Evolutionary conservation across 2,113 vertebrate species (phyloP), one percentile per base, ranked within the genome.

Genomic region (Leptosomus discolor): DNA sequence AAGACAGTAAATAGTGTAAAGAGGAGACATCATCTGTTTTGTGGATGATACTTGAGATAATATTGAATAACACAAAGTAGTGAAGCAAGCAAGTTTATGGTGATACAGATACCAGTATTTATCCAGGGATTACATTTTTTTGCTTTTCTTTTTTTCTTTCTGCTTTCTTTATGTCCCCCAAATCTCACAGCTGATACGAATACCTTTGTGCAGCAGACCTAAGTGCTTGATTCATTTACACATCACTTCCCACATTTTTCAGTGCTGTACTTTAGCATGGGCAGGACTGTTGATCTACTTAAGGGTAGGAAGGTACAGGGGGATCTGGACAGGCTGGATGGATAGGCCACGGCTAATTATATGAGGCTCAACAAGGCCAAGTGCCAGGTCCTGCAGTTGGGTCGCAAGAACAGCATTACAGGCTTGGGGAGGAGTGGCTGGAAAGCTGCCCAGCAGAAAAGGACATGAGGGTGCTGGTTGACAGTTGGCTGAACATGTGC

Each of bases 391-490:
- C 53, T 61, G 17, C 8, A 2, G 12, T 8, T 29, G 8, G 4
- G n/a, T 81, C 27, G 22, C 24, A 67, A 19, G 17, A 23, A 43
- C 4, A n/a, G 26, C 17, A 8, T 6, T 92, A 17, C 8, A 60
- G 29, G 12, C 6, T 5, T 11, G n/a, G 9, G 10, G 9, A 41
- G 19, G 36, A 51, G 30, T 21, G 24, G 1, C 8, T 74, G 15
- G n/a, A 54, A 81, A 68, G 5, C 5, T 54, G 39, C 21, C 5
- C 2, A 1, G 14, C 0, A 3, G 17, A 36, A 36, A 74, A 80
- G 6, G 12, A 12, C 24, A 6, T 15, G 2, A 2, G 5, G 3
- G 1, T 65, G 16, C 20, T 73, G 34, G 5, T 22, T 3, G 4
- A 39, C 12, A 46, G 19, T 6, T 2, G 3, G 4, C 18, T 43